Percentiles rank a stretch among this genome's conserved stretches.
Evolutionary conservation across 2,113 vertebrate genomes (phyloP).

Genomic region (Dicerorhinus sumatrensis): DNA sequence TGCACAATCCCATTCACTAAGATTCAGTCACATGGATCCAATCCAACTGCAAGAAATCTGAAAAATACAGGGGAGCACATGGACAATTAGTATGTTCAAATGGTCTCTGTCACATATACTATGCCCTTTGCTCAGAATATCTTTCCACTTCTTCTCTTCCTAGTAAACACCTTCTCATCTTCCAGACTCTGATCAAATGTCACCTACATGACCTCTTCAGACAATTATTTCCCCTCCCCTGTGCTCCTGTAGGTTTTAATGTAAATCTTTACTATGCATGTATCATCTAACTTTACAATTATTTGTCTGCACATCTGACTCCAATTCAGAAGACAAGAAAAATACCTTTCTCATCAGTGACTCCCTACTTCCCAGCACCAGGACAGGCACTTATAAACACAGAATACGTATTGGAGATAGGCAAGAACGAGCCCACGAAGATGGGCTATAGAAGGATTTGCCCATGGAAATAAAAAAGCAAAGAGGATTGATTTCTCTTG

Average conservation of each 20-base stretch:
- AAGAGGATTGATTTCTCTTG: background rate
- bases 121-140: background rate
- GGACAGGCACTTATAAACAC: background rate
- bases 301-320: background rate
- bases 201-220: background rate
- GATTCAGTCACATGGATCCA: background rate
- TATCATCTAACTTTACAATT: background rate
- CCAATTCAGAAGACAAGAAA: background rate
- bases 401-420: background rate
- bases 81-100: background rate
- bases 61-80: background rate
- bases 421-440: background rate
- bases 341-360: background rate
- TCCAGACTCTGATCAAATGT: background rate
- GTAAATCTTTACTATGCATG: background rate
- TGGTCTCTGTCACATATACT: background rate
- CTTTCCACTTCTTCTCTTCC: constrained; percentile 5
- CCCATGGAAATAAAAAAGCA: background rate
- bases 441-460: background rate
- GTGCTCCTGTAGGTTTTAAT: background rate
- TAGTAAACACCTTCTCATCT: background rate
- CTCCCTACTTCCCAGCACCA: background rate
- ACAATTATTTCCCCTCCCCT: background rate
- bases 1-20: background rate
- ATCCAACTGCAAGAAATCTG: background rate